A percentile compares a stretch with the other conserved stretches of the same genome.
Conservation (phyloP, 2,797 vertebrate genomes). For the Garrulus glandarius region DNA sequence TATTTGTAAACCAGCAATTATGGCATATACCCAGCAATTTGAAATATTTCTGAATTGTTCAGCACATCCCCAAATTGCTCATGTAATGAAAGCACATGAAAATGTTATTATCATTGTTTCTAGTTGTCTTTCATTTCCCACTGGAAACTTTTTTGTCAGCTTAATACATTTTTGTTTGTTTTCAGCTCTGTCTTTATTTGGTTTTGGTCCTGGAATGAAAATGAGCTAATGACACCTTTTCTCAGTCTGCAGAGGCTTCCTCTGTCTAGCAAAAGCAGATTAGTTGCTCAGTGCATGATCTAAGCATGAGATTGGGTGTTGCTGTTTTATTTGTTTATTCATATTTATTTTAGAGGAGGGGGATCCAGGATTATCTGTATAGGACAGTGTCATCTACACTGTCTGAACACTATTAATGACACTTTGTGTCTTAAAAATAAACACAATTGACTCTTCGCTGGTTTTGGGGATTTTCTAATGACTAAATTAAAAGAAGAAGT, state of each 20-base stretch:
- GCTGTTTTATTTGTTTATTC: neutral
- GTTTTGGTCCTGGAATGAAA: slow-evolving; percentile 49
- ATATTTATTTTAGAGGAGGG: neutral
- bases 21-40: slow-evolving; percentile 51
- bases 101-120: slow-evolving; percentile 65
- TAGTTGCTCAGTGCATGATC: neutral
- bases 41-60: slow-evolving; percentile 64
- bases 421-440: neutral
- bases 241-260: neutral
- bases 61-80: slow-evolving; percentile 52
- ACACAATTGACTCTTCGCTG: neutral
- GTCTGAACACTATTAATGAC: neutral
- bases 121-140: slow-evolving; percentile 59
- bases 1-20: slow-evolving; percentile 66
- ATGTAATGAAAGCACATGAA: slow-evolving; percentile 58
- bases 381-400: neutral
- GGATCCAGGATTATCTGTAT: neutral
- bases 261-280: neutral
- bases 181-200: slow-evolving; percentile 62
- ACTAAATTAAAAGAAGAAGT: neutral
- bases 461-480: neutral
- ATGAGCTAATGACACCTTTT: slow-evolving; percentile 51
- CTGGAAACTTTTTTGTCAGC: slow-evolving; percentile 62
- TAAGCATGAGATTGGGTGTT: neutral
- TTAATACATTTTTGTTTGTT: slow-evolving; percentile 66